Evolutionary conservation across 2,888 invertebrate genomes (phyloP), one percentile per base, ranked within the genome.

Genomic region (Cantharis lateralis): DNA sequence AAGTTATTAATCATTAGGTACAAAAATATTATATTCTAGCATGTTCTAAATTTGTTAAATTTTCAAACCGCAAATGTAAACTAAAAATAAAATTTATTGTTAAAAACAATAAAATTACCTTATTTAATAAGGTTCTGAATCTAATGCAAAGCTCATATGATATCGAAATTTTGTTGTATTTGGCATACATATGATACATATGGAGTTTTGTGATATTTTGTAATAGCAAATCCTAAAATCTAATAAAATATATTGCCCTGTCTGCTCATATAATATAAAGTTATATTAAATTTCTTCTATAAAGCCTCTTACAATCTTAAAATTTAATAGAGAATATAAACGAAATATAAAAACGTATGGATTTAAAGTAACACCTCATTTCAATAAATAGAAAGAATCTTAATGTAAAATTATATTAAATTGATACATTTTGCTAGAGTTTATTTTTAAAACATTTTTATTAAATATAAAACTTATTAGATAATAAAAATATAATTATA

Each of bases 241-340:
- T 48, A 48, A 48, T 48, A 48, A 48, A 48, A 48, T 48, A 48
- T 48, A 48, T 48, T 48, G 48, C 48, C 48, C n/a, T 48, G 48
- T 48, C 48, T 48, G 48, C 48, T 48, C 48, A 48, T 9, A 48
- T 48, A 48, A 48, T 48, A 64, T 64, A 64, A 64, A 64, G 64
- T 20, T 64, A 18, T 64, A 16, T 64, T 16, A 20, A 16, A 64
- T 64, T 26, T 62, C 64, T 64, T 74, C 64, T 74, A 74, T 61
- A 70, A 70, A 74, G 70, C 74, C n/a, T 74, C 70, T 74, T 74
- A 64, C 64, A 32, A 26, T 74, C 70, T 48, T 63, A 62, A 66
- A 66, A 66, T 66, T 66, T 66, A 66, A 66, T 66, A 66, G 64
- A 66, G n/a, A 20, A 66, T 66, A 24, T 66, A 66, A 20, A 20